Conservation (phyloP, 2,113 vertebrate genomes). For the Hypocryptadius cinnamomeus region DNA sequence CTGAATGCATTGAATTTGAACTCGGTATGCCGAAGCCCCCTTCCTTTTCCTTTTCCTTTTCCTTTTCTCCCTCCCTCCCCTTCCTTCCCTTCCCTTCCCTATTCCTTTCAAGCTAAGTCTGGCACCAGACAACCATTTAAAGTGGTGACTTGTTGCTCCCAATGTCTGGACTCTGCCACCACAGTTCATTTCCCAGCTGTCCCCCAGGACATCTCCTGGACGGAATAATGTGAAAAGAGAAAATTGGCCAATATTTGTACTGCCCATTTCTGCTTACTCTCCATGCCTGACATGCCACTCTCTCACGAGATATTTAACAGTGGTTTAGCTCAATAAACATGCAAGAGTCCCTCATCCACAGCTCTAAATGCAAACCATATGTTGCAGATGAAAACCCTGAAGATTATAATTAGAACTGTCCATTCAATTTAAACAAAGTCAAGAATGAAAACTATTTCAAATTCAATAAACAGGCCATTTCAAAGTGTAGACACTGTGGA, state of each 20-base stretch:
- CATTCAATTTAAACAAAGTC: conserved; percentile 67
- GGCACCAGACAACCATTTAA: neutral
- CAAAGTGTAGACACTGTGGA: conserved; percentile 14
- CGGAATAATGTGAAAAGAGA: neutral
- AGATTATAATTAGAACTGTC: conserved; percentile 68
- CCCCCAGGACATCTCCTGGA: neutral
- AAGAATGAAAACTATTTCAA: conserved; percentile 58
- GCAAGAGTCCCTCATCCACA: conserved; percentile 46
- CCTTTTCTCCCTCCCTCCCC: too few relatives aligned
- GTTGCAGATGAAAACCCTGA: conserved; percentile 51
- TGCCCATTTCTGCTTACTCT: neutral
- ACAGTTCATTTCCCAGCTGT: neutral
- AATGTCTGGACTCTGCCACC: neutral
- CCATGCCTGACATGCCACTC: neutral
- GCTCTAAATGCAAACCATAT: conserved; percentile 67
- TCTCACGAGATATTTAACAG: conserved; percentile 2
- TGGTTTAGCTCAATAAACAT: conserved; percentile 57
- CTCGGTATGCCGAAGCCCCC: too few relatives aligned
- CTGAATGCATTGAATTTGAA: neutral
- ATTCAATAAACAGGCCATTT: conserved; percentile 45
- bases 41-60: neutral
- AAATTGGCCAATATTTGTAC: neutral
- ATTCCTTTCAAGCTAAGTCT: neutral
- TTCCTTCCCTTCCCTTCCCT: neutral
- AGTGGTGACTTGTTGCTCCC: neutral